These are phyloP conservation scores for Oeneis ivallda DNA, from an alignment of 2,888 invertebrate species.

Conservation along the genomic window DNA sequence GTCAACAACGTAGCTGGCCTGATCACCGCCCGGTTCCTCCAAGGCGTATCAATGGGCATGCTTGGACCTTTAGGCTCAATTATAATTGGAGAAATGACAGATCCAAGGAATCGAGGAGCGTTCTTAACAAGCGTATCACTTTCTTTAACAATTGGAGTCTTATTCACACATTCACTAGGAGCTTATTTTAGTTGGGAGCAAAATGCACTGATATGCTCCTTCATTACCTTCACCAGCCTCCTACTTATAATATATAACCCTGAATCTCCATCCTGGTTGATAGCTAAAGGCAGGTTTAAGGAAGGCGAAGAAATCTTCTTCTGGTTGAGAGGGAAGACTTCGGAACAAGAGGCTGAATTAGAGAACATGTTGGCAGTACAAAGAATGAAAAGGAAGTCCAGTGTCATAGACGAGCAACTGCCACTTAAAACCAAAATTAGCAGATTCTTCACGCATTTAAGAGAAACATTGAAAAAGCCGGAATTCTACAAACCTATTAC, in stretches of 20 bases:
- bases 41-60: conserved; percentile 81
- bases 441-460: conserved; percentile 54
- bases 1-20: conserved; percentile 70
- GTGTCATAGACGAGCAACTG: conserved; percentile 52
- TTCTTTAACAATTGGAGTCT: conserved; percentile 83
- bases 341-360: conserved; percentile 67
- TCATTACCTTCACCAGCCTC: conserved; percentile 75
- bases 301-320: conserved; percentile 81
- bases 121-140: conserved; percentile 83
- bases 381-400: conserved; percentile 60
- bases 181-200: conserved; percentile 82
- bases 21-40: conserved; percentile 76
- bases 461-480: conserved; percentile 61
- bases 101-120: conserved; percentile 83
- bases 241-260: conserved; percentile 80
- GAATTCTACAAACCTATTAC: conserved; percentile 83
- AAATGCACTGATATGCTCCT: conserved; percentile 77
- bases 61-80: conserved; percentile 79
- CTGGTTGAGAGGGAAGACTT: conserved; percentile 73
- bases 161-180: conserved; percentile 83
- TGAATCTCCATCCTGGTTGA: conserved; percentile 86
- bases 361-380: conserved; percentile 72
- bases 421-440: conserved; percentile 48
- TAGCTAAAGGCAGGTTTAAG: conserved; percentile 78
- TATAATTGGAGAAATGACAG: conserved; percentile 82